Percentiles rank a stretch among this genome's conserved stretches.
Evolutionary conservation across 1,140 invertebrate genomes (phyloP).

Genomic region (Carposina sasakii): DNA sequence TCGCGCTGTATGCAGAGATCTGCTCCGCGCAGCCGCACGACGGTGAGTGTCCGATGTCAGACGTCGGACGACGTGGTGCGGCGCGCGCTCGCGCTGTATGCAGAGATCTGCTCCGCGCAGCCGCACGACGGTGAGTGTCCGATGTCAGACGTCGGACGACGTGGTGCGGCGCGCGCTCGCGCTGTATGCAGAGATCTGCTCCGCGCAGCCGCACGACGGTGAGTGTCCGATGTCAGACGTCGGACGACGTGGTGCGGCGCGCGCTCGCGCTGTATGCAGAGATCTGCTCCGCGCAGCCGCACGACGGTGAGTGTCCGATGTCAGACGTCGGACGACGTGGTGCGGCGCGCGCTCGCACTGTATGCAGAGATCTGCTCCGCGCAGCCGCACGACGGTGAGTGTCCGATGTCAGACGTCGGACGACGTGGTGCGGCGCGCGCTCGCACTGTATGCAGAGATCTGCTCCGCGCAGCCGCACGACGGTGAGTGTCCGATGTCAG

Average conservation of each 20-base stretch:
- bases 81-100: constrained; percentile 90
- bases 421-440: constrained; percentile 92
- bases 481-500: no score
- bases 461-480: constrained; percentile 76
- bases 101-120: constrained; percentile 84
- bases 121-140: background rate
- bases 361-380: constrained; percentile 89
- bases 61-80: constrained; percentile 96
- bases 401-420: constrained; percentile 95
- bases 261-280: constrained; percentile 92
- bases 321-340: constrained; percentile 95
- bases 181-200: constrained; percentile 91
- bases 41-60: constrained; percentile 74
- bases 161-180: constrained; percentile 93
- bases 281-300: constrained; percentile 81
- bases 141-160: constrained; percentile 93
- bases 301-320: no score
- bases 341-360: constrained; percentile 91
- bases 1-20: constrained; percentile 94
- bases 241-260: constrained; percentile 94
- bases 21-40: constrained; percentile 69
- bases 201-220: constrained; percentile 35
- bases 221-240: constrained; percentile 90
- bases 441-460: constrained; percentile 94
- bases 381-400: no score